Evolutionary conservation across 1,140 invertebrate genomes (phyloP).

Genomic region (Hyles vespertilio): DNA sequence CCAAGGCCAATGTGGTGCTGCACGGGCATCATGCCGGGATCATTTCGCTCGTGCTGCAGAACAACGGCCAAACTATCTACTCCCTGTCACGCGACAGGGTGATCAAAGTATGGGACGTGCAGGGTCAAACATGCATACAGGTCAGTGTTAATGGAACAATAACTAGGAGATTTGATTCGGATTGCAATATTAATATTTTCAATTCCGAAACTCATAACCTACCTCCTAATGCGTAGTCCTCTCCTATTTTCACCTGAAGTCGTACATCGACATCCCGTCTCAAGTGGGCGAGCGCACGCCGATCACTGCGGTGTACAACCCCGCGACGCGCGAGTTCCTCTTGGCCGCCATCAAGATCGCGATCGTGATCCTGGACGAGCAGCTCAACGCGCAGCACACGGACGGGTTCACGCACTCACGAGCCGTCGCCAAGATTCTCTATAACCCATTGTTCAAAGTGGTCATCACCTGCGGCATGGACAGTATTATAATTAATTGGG

Average conservation of each 20-base stretch:
- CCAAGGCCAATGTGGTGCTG: constrained; percentile 77
- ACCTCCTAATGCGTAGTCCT: too few species aligned
- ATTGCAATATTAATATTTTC: too few species aligned
- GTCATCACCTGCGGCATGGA: constrained; percentile 82
- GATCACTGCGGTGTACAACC: constrained; percentile 79
- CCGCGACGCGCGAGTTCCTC: constrained; percentile 78
- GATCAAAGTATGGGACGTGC: constrained; percentile 83
- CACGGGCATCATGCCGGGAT: constrained; percentile 83
- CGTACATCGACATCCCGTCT: constrained; percentile 78
- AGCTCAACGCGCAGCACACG: constrained; percentile 78
- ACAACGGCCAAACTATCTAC: constrained; percentile 64
- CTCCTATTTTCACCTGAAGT: constrained; percentile 50
- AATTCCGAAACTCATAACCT: too few species aligned
- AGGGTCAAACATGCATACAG: constrained; percentile 77
- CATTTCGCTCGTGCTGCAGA: constrained; percentile 79
- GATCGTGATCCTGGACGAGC: constrained; percentile 77
- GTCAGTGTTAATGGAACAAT: constrained; percentile 34
- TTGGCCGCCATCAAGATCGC: constrained; percentile 79
- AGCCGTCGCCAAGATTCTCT: constrained; percentile 79
- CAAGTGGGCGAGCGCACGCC: constrained; percentile 76
- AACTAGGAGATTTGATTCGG: too few species aligned
- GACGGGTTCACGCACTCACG: constrained; percentile 82
- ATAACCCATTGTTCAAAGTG: constrained; percentile 82
- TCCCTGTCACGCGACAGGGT: constrained; percentile 80
- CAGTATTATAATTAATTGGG: constrained; percentile 85